Base-by-base conservation (phyloP, 2,888 invertebrate species). In the Drosophila infuscata region DNA sequence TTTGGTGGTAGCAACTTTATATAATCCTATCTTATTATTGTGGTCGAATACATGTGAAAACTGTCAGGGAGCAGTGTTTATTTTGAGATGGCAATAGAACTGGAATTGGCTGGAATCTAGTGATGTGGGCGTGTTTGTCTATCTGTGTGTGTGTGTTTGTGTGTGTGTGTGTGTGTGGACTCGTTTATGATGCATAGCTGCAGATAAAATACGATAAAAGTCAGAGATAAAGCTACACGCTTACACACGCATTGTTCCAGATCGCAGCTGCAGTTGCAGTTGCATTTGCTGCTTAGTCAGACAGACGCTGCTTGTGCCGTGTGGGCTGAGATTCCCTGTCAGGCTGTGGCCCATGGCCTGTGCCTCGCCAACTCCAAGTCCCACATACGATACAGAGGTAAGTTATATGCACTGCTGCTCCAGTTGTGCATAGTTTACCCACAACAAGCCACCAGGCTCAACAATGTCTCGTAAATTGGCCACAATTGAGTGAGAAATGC, bases 1-100 rank as follows among this genome's bases (percentile, higher is more conserved):
- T 92, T 74, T 92, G 91, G 91, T 92, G 91, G 91, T 91, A 85
- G 74, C n/a, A 20, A 3, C 41, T 29, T 33, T 20, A 20, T 9
- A 41, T 46, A 33, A 46, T 15, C 25, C 1, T 17, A 25, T 20
- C 6, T 12, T 35, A 51, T 7, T 36, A 8, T 20, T 70, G 17
- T 48, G 20, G 33, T 49, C n/a, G 52, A 76, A 76, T 70, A 57
- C 38, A 57, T 64, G 29, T 41, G 43, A 25, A 53, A 59, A 68
- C 20, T 69, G 58, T 78, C 59, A 68, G 52, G 3, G 35, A 36
- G 17, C 35, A 64, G 38, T 76, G 70, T 51, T 67, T 52, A 36
- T 41, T 58, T 51, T 51, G 57, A 65, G 66, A 62, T 56, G 62
- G 60, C 62, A 79, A 79, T 85, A 61, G 63, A 80, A 76, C 64